Percentiles rank a stretch among this genome's conserved stretches.
phyloP scores from a whole-genome alignment of 2,888 invertebrate species.

The Barypeithes pellucidus region DNA sequence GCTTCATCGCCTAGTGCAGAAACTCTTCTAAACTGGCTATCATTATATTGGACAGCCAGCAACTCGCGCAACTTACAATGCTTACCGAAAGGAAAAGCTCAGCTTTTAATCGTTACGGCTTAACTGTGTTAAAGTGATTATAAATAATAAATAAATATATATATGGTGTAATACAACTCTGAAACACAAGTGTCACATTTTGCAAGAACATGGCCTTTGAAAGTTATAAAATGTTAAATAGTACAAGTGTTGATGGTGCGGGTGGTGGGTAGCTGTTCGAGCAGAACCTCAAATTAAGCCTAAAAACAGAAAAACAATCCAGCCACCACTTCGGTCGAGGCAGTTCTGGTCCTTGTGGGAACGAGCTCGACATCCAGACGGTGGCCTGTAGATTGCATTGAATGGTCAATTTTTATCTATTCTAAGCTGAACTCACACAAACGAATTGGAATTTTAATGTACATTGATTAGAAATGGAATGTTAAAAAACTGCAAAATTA shows the following conservation, averaged over 20 bases:
- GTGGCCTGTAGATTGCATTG: conserved; percentile 36
- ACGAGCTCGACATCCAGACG: conserved; percentile 50
- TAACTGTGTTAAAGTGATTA: conserved; percentile 65
- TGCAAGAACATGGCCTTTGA: conserved; percentile 71
- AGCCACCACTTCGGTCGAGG: conserved; percentile 55
- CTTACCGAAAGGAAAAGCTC: conserved; percentile 69
- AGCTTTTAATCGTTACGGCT: conserved; percentile 69
- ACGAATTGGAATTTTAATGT: conserved; percentile 66
- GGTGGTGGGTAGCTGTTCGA: conserved; percentile 57
- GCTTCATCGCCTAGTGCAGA: conserved; percentile 91
- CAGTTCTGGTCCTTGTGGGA: conserved; percentile 37
- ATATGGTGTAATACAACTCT: conserved; percentile 63
- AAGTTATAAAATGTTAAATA: conserved; percentile 61
- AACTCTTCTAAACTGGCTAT: conserved; percentile 70
- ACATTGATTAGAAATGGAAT: conserved; percentile 69
- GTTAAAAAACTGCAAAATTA: conserved; percentile 70
- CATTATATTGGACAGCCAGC: conserved; percentile 68
- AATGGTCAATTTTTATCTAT: conserved; percentile 60
- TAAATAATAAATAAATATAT: conserved; percentile 55
- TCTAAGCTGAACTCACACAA: conserved; percentile 69
- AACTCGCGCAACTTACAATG: conserved; percentile 70
- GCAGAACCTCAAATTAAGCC: conserved; percentile 60
- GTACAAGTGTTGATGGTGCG: conserved; percentile 61
- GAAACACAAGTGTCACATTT: conserved; percentile 66
- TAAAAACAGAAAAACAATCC: conserved; percentile 62